Percentiles rank a stretch among this genome's conserved stretches.
Evolutionary conservation across 2,888 invertebrate species (phyloP).

Genomic region (Rhamphomyia laevipes): DNA sequence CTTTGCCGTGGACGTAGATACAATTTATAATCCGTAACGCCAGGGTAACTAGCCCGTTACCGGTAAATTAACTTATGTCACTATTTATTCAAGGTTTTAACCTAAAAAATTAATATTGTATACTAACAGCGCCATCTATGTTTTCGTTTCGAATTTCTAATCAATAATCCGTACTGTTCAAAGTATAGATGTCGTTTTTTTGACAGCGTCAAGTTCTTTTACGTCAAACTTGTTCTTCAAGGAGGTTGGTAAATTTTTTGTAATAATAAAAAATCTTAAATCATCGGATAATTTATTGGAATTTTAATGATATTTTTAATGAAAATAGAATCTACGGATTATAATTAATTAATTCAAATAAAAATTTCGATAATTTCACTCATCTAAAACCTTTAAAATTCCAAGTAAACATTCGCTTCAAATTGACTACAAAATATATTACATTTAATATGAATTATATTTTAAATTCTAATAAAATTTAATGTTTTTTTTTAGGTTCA

Average conservation of each 20-base stretch:
- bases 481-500: background rate
- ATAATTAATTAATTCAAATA: background rate
- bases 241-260: slow-evolving; percentile 29
- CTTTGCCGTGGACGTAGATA: too few relatives aligned
- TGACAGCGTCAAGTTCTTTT: slow-evolving; percentile 30
- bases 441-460: background rate
- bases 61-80: too few relatives aligned
- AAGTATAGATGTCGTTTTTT: slow-evolving; percentile 10
- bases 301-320: slow-evolving; percentile 13
- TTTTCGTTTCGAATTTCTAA: too few relatives aligned
- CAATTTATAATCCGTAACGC: too few relatives aligned
- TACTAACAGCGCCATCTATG: too few relatives aligned
- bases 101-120: too few relatives aligned
- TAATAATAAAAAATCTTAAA: slow-evolving; percentile 25
- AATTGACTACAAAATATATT: background rate
- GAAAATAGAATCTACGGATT: slow-evolving; percentile 11
- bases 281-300: slow-evolving; percentile 26
- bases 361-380: slow-evolving; percentile 14
- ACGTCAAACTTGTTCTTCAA: slow-evolving; percentile 36
- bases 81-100: too few relatives aligned
- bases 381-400: background rate
- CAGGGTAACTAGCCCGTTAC: too few relatives aligned
- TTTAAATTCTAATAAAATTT: background rate
- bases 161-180: too few relatives aligned
- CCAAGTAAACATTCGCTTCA: background rate